Evolutionary conservation across 2,797 vertebrate genomes (phyloP).

Genomic region (Enteromius unitaeniatus): DNA sequence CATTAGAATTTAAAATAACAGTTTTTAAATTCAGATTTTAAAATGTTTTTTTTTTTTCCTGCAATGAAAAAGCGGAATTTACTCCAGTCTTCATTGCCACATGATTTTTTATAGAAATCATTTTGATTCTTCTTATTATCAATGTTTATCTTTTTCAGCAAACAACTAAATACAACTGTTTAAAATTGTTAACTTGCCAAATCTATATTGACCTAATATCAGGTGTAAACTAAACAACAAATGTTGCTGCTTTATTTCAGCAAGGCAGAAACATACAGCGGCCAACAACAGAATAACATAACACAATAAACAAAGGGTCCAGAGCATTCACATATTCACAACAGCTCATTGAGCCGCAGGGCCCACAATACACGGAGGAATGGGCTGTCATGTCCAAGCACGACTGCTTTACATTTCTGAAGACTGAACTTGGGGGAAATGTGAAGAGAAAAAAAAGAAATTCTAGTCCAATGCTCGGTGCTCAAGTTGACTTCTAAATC

Average conservation of each 20-base stretch:
- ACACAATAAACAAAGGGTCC: conserved; percentile 49
- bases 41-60: background rate
- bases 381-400: conserved; percentile 49
- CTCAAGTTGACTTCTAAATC: background rate
- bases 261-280: conserved; percentile 8
- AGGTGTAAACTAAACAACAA: background rate
- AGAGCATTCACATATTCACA: conserved; percentile 40
- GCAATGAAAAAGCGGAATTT: background rate
- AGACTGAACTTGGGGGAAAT: background rate
- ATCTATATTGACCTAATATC: background rate
- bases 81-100: background rate
- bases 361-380: conserved; percentile 32
- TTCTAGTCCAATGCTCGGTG: background rate
- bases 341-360: conserved; percentile 40
- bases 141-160: background rate
- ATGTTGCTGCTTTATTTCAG: conserved; percentile 9
- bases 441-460: background rate
- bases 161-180: background rate
- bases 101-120: background rate
- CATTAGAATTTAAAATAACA: background rate
- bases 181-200: background rate
- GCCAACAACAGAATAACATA: conserved; percentile 22
- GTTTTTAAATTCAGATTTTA: background rate
- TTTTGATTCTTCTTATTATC: background rate
- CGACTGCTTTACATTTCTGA: conserved; percentile 30